These are phyloP conservation scores for Haplotaxodon microlepis DNA, from an alignment of 2,113 vertebrate genomes.

Conservation along the genomic window DNA sequence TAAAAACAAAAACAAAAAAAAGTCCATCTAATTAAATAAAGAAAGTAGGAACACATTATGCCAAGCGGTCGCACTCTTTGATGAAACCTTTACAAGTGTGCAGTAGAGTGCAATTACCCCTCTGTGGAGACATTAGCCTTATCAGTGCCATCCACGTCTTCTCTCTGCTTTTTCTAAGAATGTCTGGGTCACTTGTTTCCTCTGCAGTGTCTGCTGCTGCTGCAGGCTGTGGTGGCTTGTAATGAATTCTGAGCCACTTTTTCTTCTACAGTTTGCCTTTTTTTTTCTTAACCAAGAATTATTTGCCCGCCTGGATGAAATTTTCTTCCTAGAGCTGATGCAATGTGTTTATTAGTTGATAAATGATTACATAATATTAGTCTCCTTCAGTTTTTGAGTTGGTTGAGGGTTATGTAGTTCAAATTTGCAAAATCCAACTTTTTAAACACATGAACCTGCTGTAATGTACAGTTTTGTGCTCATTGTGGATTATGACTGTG, in stretches of 20 bases:
- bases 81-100: slow-evolving; percentile 11
- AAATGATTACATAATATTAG: background rate
- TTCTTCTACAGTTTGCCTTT: background rate
- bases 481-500: background rate
- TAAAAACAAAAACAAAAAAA: background rate
- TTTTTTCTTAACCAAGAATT: background rate
- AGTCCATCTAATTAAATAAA: background rate
- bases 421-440: background rate
- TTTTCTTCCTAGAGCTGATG: background rate
- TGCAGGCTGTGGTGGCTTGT: background rate
- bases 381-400: background rate
- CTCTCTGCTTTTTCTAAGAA: background rate
- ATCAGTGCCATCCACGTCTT: slow-evolving; percentile 8
- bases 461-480: background rate
- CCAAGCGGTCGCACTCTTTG: background rate
- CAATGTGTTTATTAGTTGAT: background rate
- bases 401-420: background rate
- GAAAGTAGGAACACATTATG: background rate
- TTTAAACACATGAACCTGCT: background rate
- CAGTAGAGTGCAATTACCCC: slow-evolving; percentile 29
- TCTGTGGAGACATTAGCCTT: background rate
- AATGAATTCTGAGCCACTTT: background rate
- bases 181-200: background rate
- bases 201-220: background rate
- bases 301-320: background rate